A percentile compares a stretch with the other conserved stretches of the same genome.
These are phyloP conservation scores for Tragelaphus imberbis DNA, from an alignment of 2,113 vertebrate genomes.

Conservation along the genomic window DNA sequence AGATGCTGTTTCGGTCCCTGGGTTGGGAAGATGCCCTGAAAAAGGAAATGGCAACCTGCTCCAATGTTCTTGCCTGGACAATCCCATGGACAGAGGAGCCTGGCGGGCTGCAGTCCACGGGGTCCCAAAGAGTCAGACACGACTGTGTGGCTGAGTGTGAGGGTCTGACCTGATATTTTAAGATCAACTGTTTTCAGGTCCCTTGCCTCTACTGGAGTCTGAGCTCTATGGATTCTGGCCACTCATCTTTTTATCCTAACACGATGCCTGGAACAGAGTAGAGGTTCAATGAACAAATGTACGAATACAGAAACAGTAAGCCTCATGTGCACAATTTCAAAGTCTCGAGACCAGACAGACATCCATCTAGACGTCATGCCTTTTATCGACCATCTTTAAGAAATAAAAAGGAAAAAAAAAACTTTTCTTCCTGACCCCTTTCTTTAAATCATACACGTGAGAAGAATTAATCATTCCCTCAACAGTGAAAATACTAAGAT, in stretches of 20 bases:
- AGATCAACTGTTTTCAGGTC: not conserved
- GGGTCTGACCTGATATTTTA: not conserved
- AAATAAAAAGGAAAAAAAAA: not conserved
- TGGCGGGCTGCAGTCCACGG: not conserved
- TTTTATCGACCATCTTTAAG: not conserved
- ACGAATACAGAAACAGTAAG: not conserved
- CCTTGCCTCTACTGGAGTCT: not conserved
- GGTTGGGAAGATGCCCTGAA: not conserved
- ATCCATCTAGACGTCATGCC: not conserved
- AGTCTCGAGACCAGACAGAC: not conserved
- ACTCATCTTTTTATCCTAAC: not conserved
- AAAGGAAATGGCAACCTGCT: not conserved
- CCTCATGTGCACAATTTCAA: not conserved
- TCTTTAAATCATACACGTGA: not conserved
- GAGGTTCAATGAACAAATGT: not conserved
- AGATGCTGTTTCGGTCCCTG: not conserved
- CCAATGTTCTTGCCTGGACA: not conserved
- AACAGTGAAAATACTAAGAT: not conserved
- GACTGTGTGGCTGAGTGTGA: not conserved
- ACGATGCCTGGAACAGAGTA: not conserved
- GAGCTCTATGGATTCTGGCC: not conserved
- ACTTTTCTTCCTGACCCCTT: not conserved
- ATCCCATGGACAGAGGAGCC: not conserved
- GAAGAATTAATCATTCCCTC: not conserved
- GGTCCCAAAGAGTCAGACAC: not conserved